Evolutionary conservation across 2,888 invertebrate species (phyloP).

Genomic region (Oxycera nigricornis): DNA sequence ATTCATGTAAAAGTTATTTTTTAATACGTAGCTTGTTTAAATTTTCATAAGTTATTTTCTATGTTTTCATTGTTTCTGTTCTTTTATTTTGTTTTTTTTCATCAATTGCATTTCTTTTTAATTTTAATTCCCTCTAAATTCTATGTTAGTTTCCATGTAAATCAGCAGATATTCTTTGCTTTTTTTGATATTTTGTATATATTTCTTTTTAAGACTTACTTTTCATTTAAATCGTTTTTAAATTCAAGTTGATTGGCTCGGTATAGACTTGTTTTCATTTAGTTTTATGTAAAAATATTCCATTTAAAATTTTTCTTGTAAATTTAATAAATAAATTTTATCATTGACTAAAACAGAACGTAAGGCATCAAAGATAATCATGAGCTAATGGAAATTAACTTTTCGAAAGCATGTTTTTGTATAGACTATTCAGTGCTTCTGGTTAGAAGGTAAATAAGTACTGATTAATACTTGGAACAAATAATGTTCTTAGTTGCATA

Average conservation of each 20-base stretch:
- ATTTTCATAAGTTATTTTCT: constrained; percentile 13
- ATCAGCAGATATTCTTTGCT: constrained; percentile 31
- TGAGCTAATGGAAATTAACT: background rate
- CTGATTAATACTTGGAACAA: background rate
- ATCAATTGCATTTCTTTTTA: constrained; percentile 33
- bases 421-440: background rate
- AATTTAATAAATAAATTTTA: background rate
- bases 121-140: constrained; percentile 7
- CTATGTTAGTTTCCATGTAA: constrained; percentile 12
- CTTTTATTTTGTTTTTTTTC: constrained; percentile 35
- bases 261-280: no score
- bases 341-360: background rate
- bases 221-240: constrained; percentile 51
- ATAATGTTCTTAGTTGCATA: background rate
- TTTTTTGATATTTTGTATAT: constrained; percentile 48
- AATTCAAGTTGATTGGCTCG: constrained; percentile 62
- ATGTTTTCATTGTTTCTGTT: constrained; percentile 23
- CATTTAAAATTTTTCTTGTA: constrained; percentile 14
- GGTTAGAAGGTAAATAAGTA: constrained; percentile 16
- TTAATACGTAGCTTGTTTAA: background rate
- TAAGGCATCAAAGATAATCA: background rate
- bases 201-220: constrained; percentile 41
- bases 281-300: constrained; percentile 40
- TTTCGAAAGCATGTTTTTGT: no score
- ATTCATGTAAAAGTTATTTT: constrained; percentile 20